Evolutionary conservation across 2,888 invertebrate genomes (phyloP).

Genomic region (Creontiades dilutus): DNA sequence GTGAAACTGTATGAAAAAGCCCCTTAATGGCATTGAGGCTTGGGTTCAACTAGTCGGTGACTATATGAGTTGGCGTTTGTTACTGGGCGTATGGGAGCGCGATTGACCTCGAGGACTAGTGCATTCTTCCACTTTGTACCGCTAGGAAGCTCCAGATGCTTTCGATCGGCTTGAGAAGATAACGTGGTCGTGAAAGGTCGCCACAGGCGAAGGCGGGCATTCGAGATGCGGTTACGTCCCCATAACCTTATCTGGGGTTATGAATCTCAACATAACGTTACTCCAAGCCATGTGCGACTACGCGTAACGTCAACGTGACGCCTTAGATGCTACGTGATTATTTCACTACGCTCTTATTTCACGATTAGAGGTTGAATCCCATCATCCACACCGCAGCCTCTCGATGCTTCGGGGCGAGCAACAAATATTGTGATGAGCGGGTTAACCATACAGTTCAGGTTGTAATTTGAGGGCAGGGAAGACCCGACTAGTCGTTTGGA

Average conservation of each 20-base stretch:
- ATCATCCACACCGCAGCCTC: too few relatives aligned
- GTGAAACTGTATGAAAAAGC: too few relatives aligned
- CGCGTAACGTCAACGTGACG: background rate
- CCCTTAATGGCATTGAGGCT: too few relatives aligned
- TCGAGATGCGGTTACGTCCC: background rate
- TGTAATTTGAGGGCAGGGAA: too few relatives aligned
- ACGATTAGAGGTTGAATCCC: background rate
- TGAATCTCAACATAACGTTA: background rate
- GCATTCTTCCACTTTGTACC: conserved; percentile 18
- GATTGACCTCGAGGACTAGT: background rate
- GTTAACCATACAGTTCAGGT: background rate
- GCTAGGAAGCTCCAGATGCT: conserved; percentile 49
- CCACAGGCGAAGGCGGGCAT: background rate
- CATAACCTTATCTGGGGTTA: conserved; percentile 7
- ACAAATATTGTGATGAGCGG: background rate
- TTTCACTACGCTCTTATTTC: background rate
- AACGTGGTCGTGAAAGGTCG: conserved; percentile 42
- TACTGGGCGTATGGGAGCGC: background rate
- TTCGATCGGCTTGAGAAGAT: conserved; percentile 16
- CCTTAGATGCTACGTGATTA: background rate
- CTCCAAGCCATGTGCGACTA: background rate
- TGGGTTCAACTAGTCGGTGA: background rate
- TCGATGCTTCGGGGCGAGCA: too few relatives aligned
- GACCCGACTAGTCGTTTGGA: too few relatives aligned
- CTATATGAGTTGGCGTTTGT: background rate